Evolutionary conservation across 2,888 invertebrate species (phyloP).

Genomic region (Euzetes globulus): DNA sequence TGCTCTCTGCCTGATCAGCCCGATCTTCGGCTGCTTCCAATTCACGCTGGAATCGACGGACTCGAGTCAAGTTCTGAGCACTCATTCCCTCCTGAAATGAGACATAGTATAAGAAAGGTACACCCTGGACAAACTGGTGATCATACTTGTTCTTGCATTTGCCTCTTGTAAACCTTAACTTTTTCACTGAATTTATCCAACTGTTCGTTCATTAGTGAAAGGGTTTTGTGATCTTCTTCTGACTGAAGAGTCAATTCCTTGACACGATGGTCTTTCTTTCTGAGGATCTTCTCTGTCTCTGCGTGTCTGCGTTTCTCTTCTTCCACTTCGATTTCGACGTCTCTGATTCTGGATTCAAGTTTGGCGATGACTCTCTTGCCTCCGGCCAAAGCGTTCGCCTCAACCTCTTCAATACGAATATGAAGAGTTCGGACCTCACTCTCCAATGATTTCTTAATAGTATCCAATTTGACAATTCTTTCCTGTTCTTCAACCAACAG

Average conservation of each 20-base stretch:
- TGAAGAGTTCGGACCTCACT: constrained; percentile 93
- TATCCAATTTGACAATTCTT: constrained; percentile 91
- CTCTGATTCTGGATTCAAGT: constrained; percentile 85
- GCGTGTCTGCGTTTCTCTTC: constrained; percentile 95
- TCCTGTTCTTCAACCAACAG: constrained; percentile 91
- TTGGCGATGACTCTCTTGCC: constrained; percentile 96
- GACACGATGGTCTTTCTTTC: constrained; percentile 94
- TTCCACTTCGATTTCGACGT: constrained; percentile 86
- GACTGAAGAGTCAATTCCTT: constrained; percentile 92
- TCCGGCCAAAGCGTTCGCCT: constrained; percentile 91
- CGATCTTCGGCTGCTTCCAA: constrained; percentile 95
- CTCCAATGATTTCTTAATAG: constrained; percentile 93
- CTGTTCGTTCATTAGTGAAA: constrained; percentile 75
- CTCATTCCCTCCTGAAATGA: constrained; percentile 72
- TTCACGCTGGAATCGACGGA: constrained; percentile 96
- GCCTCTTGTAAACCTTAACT: constrained; percentile 88
- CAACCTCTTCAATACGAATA: constrained; percentile 87
- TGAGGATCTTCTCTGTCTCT: constrained; percentile 91
- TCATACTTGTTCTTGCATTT: constrained; percentile 77
- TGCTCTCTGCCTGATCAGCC: constrained; percentile 79
- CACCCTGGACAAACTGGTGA: too few relatives aligned
- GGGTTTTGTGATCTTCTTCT: constrained; percentile 95
- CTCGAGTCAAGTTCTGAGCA: constrained; percentile 84
- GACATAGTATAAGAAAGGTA: background rate
- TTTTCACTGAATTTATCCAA: constrained; percentile 71